phyloP scores from a whole-genome alignment of 2,888 invertebrate genomes.

The Patella ulyssiponensis region DNA sequence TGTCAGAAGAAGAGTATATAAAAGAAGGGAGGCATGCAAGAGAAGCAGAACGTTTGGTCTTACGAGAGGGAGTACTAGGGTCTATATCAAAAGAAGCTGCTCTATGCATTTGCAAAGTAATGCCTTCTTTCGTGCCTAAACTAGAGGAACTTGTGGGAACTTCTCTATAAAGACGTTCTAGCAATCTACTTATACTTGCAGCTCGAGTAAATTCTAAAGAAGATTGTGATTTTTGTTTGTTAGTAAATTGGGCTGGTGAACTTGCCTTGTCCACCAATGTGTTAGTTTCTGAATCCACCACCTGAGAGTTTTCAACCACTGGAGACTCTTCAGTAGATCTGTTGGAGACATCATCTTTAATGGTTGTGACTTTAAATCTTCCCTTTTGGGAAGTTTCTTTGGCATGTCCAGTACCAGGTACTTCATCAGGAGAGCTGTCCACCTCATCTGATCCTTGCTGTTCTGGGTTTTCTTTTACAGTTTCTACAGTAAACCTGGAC shows the following conservation, averaged over 20 bases:
- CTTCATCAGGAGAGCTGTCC: constrained; percentile 17
- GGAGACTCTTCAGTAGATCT: constrained; percentile 25
- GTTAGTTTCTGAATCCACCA: constrained; percentile 29
- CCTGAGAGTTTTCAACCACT: constrained; percentile 21
- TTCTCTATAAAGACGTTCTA: constrained; percentile 22
- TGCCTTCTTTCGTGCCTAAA: background rate
- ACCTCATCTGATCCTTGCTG: constrained; percentile 1
- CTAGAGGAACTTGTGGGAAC: constrained; percentile 15
- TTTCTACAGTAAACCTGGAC: constrained; percentile 57
- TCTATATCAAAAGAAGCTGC: constrained; percentile 28
- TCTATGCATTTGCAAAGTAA: constrained; percentile 15
- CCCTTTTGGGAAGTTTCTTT: constrained; percentile 39
- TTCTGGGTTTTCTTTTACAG: constrained; percentile 49
- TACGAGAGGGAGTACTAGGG: background rate
- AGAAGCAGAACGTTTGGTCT: constrained; percentile 33
- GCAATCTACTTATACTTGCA: constrained; percentile 17
- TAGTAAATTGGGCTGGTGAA: constrained; percentile 18
- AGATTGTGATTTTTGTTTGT: constrained; percentile 20
- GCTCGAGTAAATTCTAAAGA: constrained; percentile 10
- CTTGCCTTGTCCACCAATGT: constrained; percentile 25
- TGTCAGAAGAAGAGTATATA: constrained; percentile 18
- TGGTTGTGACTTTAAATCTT: constrained; percentile 56
- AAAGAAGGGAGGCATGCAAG: constrained; percentile 23
- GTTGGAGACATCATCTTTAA: constrained; percentile 36
- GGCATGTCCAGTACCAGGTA: constrained; percentile 28